phyloP scores from a whole-genome alignment of 2,797 vertebrate species.

The Peromyscus aztecus region DNA sequence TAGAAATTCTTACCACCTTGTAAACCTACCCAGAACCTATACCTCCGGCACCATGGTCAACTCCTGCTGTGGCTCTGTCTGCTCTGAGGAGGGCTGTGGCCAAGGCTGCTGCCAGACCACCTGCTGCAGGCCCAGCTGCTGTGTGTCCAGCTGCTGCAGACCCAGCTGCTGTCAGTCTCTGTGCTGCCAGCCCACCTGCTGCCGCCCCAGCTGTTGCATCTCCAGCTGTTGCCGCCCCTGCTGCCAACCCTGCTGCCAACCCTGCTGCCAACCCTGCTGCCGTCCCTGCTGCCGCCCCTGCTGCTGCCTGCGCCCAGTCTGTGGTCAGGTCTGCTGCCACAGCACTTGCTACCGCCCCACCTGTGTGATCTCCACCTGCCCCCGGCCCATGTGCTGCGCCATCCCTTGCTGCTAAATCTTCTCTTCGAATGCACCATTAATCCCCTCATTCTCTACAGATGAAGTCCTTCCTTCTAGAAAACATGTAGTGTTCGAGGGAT shows the following conservation, averaged over 20 bases:
- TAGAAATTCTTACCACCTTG: background rate
- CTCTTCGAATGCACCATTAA: background rate
- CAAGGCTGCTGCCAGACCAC: background rate
- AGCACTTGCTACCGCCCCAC: conserved; percentile 36
- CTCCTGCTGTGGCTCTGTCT: conserved; percentile 22
- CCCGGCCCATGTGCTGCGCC: conserved; percentile 31
- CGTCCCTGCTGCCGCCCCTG: background rate
- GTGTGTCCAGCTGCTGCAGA: conserved; percentile 24
- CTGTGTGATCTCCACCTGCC: conserved; percentile 56
- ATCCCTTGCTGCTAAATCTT: conserved; percentile 34
- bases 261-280: background rate
- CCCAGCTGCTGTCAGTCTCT: background rate
- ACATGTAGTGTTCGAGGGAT: background rate
- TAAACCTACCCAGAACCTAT: background rate
- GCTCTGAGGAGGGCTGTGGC: conserved; percentile 24
- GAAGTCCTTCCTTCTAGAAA: background rate
- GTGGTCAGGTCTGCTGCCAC: conserved; percentile 4
- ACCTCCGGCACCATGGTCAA: conserved; percentile 30
- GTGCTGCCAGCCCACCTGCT: background rate
- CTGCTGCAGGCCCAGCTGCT: conserved; percentile 6
- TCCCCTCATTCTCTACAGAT: background rate
- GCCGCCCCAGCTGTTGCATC: background rate
- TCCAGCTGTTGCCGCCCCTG: background rate
- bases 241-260: background rate
- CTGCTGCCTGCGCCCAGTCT: background rate